These are phyloP conservation scores for Epicauta chinensis DNA, from an alignment of 1,140 invertebrate species.

Conservation along the genomic window DNA sequence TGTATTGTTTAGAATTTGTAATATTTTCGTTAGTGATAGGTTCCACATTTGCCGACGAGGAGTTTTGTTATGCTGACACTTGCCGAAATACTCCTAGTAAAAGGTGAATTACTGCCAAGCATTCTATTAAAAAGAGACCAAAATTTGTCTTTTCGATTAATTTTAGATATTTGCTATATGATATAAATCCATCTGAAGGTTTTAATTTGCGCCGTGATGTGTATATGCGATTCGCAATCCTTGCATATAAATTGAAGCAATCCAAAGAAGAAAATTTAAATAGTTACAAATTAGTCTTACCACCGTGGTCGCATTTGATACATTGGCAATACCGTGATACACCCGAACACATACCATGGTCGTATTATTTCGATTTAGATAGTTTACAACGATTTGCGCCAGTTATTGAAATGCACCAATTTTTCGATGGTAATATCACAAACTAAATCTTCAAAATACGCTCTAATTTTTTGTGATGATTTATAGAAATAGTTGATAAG, in stretches of 20 bases:
- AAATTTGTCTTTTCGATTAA: neutral
- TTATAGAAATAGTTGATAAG: constrained; percentile 8
- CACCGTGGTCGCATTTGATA: constrained; percentile 83
- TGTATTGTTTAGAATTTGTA: no score
- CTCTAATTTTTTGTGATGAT: no score
- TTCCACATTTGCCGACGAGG: no score
- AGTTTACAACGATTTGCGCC: constrained; percentile 75
- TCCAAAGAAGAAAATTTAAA: constrained; percentile 43
- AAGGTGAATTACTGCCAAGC: no score
- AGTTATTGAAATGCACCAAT: constrained; percentile 83
- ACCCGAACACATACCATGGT: constrained; percentile 62
- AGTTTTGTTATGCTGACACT: no score
- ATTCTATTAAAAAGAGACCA: no score
- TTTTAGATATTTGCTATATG: constrained; percentile 74
- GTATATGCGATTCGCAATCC: constrained; percentile 83
- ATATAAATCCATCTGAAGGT: constrained; percentile 91
- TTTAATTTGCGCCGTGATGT: constrained; percentile 96
- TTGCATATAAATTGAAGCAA: constrained; percentile 59
- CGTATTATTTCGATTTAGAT: constrained; percentile 77
- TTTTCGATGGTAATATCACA: constrained; percentile 63
- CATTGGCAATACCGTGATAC: constrained; percentile 74
- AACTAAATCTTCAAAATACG: no score
- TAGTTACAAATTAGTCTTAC: constrained; percentile 65
- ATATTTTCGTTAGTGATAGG: no score
- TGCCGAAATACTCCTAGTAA: no score